Conservation (phyloP, 2,797 vertebrate species). For the Gallirallus australis region DNA sequence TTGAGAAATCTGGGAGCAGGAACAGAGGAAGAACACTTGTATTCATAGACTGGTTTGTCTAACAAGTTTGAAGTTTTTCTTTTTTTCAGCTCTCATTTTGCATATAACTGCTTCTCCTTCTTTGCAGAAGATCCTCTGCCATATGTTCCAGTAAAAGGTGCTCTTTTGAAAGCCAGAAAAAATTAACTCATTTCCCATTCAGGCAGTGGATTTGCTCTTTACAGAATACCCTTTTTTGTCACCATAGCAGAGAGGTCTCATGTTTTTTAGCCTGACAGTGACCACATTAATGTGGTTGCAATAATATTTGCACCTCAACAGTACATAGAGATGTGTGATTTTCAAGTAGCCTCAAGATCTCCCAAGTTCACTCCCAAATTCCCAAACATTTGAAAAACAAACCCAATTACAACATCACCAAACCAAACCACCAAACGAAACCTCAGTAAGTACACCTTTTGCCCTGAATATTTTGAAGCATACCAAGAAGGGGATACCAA, state of each 20-base stretch:
- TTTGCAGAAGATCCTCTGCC: not conserved
- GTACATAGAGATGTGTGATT: accelerated
- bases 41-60: constrained; percentile 42
- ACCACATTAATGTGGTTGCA: not conserved
- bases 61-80: constrained; percentile 1
- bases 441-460: not conserved
- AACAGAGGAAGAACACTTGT: constrained; percentile 32
- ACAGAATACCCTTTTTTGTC: not conserved
- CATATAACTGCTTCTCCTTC: not conserved
- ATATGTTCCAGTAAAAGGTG: not conserved
- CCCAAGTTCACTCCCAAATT: not conserved
- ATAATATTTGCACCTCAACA: too few species aligned
- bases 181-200: not conserved
- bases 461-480: not conserved
- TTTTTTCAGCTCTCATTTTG: not conserved
- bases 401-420: too few species aligned
- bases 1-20: constrained; percentile 39
- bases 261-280: not conserved
- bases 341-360: not conserved
- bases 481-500: not conserved
- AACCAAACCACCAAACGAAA: not conserved
- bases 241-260: not conserved
- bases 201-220: not conserved
- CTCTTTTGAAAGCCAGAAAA: constrained; percentile 13
- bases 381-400: not conserved